Evolutionary conservation across 2,113 vertebrate species (phyloP).

Genomic region (Zeus faber): DNA sequence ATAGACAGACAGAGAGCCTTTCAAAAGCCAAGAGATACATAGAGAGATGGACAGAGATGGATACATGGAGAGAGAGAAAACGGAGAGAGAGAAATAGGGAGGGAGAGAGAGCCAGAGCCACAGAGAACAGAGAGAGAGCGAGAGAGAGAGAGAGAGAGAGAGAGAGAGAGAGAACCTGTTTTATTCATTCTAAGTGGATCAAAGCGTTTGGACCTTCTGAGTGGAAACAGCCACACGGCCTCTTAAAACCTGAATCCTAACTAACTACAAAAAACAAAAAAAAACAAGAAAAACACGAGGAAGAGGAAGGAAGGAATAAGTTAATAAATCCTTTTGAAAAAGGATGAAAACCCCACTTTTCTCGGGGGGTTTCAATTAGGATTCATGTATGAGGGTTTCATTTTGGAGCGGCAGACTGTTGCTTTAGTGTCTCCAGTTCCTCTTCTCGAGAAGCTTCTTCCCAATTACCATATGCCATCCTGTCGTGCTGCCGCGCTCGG

Average conservation of each 20-base stretch:
- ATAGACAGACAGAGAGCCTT: slow-evolving; percentile 17
- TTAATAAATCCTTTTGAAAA: slow-evolving; percentile 20
- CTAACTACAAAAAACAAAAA: slow-evolving; percentile 21
- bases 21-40: not conserved
- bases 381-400: slow-evolving; percentile 53
- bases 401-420: slow-evolving; percentile 39
- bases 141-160: not conserved
- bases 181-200: slow-evolving; percentile 23
- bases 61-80: not conserved
- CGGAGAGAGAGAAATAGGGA: not conserved
- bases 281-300: not conserved
- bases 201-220: slow-evolving; percentile 21
- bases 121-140: not conserved
- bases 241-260: not conserved
- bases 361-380: slow-evolving; percentile 49
- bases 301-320: slow-evolving; percentile 1
- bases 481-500: slow-evolving; percentile 38
- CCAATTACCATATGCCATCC: slow-evolving; percentile 57
- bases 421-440: too few species aligned
- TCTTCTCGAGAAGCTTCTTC: slow-evolving; percentile 24
- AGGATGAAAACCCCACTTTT: slow-evolving; percentile 14
- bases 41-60: not conserved
- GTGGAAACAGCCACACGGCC: slow-evolving; percentile 19
- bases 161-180: too few species aligned
- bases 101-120: not conserved